Evolutionary conservation across 2,797 vertebrate species (phyloP).

Genomic region (Pseudotriccus pelzelni): DNA sequence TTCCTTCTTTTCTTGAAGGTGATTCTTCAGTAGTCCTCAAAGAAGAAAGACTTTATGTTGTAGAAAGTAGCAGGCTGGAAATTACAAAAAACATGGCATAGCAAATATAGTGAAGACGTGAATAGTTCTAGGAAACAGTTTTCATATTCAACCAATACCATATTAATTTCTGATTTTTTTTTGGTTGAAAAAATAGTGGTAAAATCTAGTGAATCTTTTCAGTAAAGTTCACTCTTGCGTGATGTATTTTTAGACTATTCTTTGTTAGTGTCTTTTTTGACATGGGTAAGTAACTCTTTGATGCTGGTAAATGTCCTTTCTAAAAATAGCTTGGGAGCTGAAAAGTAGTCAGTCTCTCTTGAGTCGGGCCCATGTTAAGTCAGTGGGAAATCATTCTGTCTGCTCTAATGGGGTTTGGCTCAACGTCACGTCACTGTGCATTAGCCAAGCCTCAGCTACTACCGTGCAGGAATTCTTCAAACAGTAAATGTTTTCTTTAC

Average conservation of each 20-base stretch:
- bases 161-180: not conserved
- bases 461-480: not conserved
- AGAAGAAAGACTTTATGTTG: not conserved
- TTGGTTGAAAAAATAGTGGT: not conserved
- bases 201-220: not conserved
- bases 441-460: conserved; percentile 40
- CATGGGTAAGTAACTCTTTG: not conserved
- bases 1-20: not conserved
- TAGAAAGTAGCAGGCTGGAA: not conserved
- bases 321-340: conserved; percentile 19
- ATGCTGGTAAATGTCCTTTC: conserved; percentile 2
- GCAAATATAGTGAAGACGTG: not conserved
- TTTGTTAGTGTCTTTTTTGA: not conserved
- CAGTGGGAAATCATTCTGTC: conserved; percentile 46
- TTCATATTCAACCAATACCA: not conserved
- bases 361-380: conserved; percentile 1
- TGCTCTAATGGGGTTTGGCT: conserved; percentile 10
- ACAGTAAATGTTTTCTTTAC: not conserved
- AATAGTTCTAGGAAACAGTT: not conserved
- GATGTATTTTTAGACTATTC: not conserved
- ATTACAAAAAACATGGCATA: not conserved
- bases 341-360: not conserved
- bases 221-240: not conserved
- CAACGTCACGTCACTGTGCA: not conserved
- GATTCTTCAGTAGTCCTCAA: not conserved